Percentiles rank a stretch among this genome's conserved stretches.
Evolutionary conservation across 1,140 invertebrate genomes (phyloP).

Genomic region (Listronotus oregonensis): DNA sequence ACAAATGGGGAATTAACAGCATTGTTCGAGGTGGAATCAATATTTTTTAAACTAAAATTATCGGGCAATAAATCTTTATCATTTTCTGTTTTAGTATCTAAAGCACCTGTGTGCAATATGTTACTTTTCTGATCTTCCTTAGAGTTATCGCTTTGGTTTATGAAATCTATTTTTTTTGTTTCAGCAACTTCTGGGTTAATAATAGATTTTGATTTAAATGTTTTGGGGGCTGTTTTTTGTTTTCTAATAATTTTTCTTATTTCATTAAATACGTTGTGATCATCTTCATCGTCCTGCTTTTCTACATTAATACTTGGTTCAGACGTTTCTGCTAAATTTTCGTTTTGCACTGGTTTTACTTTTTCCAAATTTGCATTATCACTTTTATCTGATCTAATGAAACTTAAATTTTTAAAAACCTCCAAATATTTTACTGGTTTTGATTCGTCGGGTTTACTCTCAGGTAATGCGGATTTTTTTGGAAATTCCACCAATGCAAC

Average conservation of each 20-base stretch:
- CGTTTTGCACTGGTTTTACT: not conserved
- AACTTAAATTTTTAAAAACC: too few species aligned
- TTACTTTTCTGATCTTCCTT: too few species aligned
- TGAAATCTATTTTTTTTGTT: too few species aligned
- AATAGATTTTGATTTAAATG: not conserved
- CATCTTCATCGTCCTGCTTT: constrained; percentile 6
- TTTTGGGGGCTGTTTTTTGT: constrained; percentile 15
- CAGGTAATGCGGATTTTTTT: not conserved
- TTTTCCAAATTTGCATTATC: too few species aligned
- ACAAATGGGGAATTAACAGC: constrained; percentile 46
- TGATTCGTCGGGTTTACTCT: not conserved
- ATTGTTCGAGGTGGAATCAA: not conserved
- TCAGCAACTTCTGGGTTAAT: too few species aligned
- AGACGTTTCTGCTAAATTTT: not conserved
- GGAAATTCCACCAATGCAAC: not conserved
- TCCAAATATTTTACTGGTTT: not conserved
- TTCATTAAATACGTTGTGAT: constrained; percentile 31
- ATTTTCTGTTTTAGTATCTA: too few species aligned
- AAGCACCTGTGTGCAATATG: too few species aligned
- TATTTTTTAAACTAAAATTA: constrained; percentile 9
- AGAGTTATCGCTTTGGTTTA: too few species aligned
- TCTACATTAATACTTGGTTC: not conserved
- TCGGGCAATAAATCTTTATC: too few species aligned
- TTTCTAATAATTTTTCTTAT: constrained; percentile 41
- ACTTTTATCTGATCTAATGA: too few species aligned